Conservation (phyloP, 2,888 invertebrate species). For the Caenorhabditis macrosperma region DNA sequence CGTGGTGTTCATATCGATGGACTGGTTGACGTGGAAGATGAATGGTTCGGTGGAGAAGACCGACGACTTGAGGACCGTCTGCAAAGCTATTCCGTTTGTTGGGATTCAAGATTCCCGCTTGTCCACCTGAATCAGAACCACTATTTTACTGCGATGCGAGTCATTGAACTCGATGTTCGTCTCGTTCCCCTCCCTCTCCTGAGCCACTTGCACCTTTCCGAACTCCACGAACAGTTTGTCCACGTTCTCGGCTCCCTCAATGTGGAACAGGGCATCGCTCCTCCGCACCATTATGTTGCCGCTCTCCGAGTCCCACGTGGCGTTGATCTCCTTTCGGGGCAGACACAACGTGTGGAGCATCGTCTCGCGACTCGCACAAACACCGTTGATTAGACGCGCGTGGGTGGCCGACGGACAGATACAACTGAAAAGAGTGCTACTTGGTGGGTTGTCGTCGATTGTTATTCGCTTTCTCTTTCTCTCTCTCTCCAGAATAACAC, state of each 20-base stretch:
- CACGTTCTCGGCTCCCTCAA: conserved; percentile 49
- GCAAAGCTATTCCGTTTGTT: conserved; percentile 5
- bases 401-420: conserved; percentile 65
- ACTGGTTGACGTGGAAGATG: conserved; percentile 67
- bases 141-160: conserved; percentile 54
- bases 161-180: conserved; percentile 47
- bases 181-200: conserved; percentile 11
- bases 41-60: conserved; percentile 69
- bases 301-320: conserved; percentile 68
- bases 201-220: conserved; percentile 47
- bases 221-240: conserved; percentile 67
- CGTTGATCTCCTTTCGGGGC: conserved; percentile 60
- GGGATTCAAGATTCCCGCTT: background rate
- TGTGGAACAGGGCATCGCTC: conserved; percentile 51
- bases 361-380: conserved; percentile 53
- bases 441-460: background rate
- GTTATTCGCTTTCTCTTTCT: background rate
- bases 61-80: conserved; percentile 61
- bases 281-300: conserved; percentile 64
- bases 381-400: conserved; percentile 52
- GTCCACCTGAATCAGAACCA: conserved; percentile 58
- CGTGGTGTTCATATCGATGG: conserved; percentile 59
- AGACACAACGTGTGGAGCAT: conserved; percentile 59
- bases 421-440: conserved; percentile 57
- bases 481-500: background rate